Evolutionary conservation across 2,797 vertebrate species (phyloP), one percentile per base, ranked within the genome.

Genomic region (Phylloscopus collybita): DNA sequence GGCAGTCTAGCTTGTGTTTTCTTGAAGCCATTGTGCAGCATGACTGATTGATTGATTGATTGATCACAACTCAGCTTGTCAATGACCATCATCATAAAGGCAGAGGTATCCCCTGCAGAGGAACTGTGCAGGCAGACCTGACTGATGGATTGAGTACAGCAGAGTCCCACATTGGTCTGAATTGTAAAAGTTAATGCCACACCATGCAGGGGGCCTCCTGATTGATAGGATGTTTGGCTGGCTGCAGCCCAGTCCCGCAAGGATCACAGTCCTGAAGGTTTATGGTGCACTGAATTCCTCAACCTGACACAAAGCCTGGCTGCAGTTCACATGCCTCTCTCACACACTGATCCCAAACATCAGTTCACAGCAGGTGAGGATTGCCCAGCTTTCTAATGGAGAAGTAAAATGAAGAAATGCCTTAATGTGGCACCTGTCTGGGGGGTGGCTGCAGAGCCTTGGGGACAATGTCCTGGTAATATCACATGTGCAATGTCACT

Each of bases 221-320:
- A 95, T 40, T 83, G 92, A 94, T 29, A 66, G 92, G 57, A 89
- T 56, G 50, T 45, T 93, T 95, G 86, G 84, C 65, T 95, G 74
- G 53, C 49, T 36, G 40, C 32, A 95, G 64, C 59, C 44, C 51
- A 71, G 47, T 76, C 76, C 69, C 84, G 57, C 73, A 70, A 74
- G 86, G 75, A 83, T 51, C 79, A 82, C 66, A 49, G 0, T 78
- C 86, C 69, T 30, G 51, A 34, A 86, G 9, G 34, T 74, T 73
- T 93, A 62, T 19, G 30, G 92, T 4, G 8, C 3, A 0, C 61
- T 62, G 69, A 95, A 90, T 88, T 86, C 89, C 57, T 82, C 73
- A 82, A 7, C 30, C 61, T 73, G 79, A 89, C 83, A 88, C 66
- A 89, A 92, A 93, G 83, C 67, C 65, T 32, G 29, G 69, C 64